Conservation (phyloP, 2,797 vertebrate species). For the Furcifer pardalis region DNA sequence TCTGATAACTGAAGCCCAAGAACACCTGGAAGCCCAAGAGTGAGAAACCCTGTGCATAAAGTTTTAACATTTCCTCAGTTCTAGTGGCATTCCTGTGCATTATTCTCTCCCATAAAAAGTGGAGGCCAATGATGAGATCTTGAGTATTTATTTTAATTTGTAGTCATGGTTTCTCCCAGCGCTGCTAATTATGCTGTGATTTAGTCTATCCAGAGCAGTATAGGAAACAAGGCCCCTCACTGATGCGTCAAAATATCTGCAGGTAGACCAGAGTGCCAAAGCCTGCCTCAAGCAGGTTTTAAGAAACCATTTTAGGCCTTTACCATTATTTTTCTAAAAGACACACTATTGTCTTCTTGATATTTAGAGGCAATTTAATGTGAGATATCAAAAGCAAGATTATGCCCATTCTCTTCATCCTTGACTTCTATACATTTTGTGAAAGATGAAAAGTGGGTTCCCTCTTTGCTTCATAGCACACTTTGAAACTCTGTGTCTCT, state of each 20-base stretch:
- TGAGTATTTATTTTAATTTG: background rate
- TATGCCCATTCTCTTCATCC: background rate
- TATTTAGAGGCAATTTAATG: background rate
- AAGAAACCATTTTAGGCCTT: background rate
- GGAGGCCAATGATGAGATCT: background rate
- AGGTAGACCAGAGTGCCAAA: background rate
- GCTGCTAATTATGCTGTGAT: no score
- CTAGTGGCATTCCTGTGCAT: background rate
- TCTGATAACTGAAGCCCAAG: no score
- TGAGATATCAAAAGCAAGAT: background rate
- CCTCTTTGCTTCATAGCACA: background rate
- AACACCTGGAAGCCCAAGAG: no score
- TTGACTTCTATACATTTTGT: background rate
- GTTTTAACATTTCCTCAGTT: no score
- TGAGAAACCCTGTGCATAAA: no score
- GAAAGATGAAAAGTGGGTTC: no score
- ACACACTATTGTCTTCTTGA: background rate
- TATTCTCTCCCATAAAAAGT: background rate
- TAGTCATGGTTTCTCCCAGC: background rate
- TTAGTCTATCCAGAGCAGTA: no score
- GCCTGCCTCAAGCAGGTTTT: no score
- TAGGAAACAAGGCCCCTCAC: background rate
- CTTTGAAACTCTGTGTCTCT: background rate
- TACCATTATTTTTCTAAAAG: background rate
- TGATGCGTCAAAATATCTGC: background rate